Percentiles rank a stretch among this genome's conserved stretches.
phyloP scores from a whole-genome alignment of 2,113 vertebrate species.

The Ammodytes dubius region DNA sequence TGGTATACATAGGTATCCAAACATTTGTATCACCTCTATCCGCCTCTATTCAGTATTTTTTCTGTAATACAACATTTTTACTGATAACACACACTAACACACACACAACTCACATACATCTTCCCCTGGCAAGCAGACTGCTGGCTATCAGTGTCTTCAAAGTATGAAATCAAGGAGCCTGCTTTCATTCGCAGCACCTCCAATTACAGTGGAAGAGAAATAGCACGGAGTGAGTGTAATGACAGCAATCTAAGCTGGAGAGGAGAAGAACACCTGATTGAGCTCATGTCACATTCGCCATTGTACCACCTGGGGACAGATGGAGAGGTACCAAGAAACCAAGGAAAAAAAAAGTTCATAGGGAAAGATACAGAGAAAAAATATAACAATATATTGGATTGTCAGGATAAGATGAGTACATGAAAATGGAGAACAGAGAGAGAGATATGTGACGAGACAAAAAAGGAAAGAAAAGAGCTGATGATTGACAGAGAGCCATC shows the following conservation, averaged over 20 bases:
- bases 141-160: slow-evolving; percentile 58
- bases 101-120: not conserved
- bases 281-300: slow-evolving; percentile 38
- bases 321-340: not conserved
- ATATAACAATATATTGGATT: slow-evolving; percentile 22
- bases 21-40: slow-evolving; percentile 38
- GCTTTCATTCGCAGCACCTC: slow-evolving; percentile 67
- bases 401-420: slow-evolving; percentile 22
- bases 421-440: slow-evolving; percentile 34
- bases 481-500: slow-evolving; percentile 73
- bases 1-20: slow-evolving; percentile 29
- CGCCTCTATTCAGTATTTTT: slow-evolving; percentile 12
- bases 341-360: not conserved
- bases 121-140: slow-evolving; percentile 12
- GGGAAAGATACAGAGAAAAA: not conserved
- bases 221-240: slow-evolving; percentile 64
- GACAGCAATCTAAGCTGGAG: slow-evolving; percentile 60
- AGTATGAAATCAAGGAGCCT: slow-evolving; percentile 68
- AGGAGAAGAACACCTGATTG: slow-evolving; percentile 47
- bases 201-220: slow-evolving; percentile 69
- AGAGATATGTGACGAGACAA: not conserved
- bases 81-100: not conserved
- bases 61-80: not conserved
- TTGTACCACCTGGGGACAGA: slow-evolving; percentile 48
- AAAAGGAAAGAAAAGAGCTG: not conserved